Conservation (phyloP, 2,113 vertebrate genomes). For the Callipepla californica region DNA sequence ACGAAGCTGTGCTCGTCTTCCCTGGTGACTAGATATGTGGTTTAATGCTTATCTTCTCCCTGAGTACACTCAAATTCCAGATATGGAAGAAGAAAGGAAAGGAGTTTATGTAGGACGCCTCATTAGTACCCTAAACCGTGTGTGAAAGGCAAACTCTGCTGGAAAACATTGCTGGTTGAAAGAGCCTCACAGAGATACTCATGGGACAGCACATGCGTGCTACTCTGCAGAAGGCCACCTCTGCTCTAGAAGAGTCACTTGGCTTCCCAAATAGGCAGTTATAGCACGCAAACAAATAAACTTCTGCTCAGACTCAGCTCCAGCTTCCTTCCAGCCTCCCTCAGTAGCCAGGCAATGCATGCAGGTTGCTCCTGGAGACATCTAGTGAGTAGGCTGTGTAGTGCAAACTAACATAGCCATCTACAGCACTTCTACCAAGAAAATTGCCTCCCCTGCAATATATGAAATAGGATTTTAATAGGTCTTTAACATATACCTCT, state of each 20-base stretch:
- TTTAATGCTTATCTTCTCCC: neutral
- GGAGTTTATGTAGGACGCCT: neutral
- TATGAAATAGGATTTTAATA: fast-evolving
- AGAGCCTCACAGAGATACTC: neutral
- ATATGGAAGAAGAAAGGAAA: neutral
- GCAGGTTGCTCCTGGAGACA: conserved; percentile 25
- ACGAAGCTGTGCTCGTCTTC: neutral
- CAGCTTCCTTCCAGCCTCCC: neutral
- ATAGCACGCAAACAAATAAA: neutral
- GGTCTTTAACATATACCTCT: neutral
- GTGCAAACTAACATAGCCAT: neutral
- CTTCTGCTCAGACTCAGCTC: neutral
- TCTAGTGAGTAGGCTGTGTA: conserved; percentile 32
- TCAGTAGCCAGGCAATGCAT: neutral
- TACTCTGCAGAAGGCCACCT: neutral
- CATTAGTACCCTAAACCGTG: neutral
- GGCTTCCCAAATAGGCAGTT: neutral
- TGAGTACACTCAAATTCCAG: neutral
- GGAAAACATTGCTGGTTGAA: neutral
- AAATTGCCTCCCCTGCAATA: fast-evolving
- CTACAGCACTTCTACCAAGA: neutral
- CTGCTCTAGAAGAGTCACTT: neutral
- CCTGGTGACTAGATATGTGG: neutral
- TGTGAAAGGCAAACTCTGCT: neutral
- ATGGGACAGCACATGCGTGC: neutral